Percentiles rank a stretch among this genome's conserved stretches.
Evolutionary conservation across 2,888 invertebrate genomes (phyloP).

Genomic region (Eristalinus sepulchralis): DNA sequence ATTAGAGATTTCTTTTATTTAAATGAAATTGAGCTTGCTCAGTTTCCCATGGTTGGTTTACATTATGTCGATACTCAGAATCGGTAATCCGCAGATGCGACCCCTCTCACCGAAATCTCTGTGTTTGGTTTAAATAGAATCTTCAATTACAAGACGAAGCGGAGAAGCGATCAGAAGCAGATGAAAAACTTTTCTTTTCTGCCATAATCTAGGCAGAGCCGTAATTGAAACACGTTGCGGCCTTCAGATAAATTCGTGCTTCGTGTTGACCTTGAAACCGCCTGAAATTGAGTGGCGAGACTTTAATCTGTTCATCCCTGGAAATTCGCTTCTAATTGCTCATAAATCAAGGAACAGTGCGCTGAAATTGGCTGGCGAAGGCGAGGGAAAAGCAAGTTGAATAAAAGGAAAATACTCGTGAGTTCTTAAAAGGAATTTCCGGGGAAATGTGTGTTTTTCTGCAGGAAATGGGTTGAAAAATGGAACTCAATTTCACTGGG

Average conservation of each 20-base stretch:
- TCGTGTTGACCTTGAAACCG: background rate
- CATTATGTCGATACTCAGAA: background rate
- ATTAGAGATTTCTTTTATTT: background rate
- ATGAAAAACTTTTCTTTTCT: background rate
- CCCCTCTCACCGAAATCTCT: background rate
- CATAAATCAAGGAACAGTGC: background rate
- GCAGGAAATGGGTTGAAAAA: background rate
- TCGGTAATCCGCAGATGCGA: background rate
- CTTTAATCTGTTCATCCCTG: background rate
- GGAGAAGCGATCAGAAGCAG: background rate
- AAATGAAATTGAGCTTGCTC: background rate
- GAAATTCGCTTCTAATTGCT: constrained; percentile 1
- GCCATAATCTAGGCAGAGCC: background rate
- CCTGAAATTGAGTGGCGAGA: background rate
- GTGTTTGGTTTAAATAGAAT: background rate
- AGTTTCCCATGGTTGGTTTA: background rate
- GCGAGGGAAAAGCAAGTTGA: background rate
- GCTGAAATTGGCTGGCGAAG: background rate
- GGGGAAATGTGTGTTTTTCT: background rate
- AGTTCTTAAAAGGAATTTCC: background rate
- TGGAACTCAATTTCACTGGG: background rate
- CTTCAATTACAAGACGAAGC: background rate
- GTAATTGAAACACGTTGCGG: background rate
- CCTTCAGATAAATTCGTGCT: background rate
- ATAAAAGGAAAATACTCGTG: background rate